These are phyloP conservation scores for Alosa alosa DNA, from an alignment of 2,113 vertebrate species.

Conservation along the genomic window DNA sequence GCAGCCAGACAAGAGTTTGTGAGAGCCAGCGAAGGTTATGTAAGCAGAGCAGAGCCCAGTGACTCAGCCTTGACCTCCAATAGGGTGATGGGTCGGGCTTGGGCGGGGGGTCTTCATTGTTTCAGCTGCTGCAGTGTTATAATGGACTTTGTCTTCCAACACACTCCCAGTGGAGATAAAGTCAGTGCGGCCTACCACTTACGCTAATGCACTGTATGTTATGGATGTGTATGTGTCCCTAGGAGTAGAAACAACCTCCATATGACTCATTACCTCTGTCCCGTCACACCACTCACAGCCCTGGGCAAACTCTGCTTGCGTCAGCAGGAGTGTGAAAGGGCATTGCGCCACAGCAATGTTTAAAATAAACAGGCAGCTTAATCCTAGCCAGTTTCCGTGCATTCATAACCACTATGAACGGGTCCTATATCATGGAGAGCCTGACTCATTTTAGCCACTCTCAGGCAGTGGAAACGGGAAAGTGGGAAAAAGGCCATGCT, in stretches of 20 bases:
- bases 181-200: neutral
- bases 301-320: neutral
- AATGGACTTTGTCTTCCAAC: neutral
- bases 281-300: neutral
- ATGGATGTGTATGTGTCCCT: neutral
- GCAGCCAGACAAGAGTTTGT: neutral
- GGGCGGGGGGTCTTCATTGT: neutral
- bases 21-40: neutral
- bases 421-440: neutral
- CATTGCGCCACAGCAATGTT: neutral
- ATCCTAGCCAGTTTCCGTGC: neutral
- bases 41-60: neutral
- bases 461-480: neutral
- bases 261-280: neutral
- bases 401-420: neutral
- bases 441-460: neutral
- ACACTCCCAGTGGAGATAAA: neutral
- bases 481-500: neutral
- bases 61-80: conserved; percentile 9
- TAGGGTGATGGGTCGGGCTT: neutral
- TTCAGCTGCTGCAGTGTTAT: neutral
- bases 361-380: neutral
- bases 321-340: neutral
- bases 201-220: neutral
- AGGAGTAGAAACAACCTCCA: conserved; percentile 2